Conservation (phyloP, 2,888 invertebrate genomes). For the Taenaris catops region DNA sequence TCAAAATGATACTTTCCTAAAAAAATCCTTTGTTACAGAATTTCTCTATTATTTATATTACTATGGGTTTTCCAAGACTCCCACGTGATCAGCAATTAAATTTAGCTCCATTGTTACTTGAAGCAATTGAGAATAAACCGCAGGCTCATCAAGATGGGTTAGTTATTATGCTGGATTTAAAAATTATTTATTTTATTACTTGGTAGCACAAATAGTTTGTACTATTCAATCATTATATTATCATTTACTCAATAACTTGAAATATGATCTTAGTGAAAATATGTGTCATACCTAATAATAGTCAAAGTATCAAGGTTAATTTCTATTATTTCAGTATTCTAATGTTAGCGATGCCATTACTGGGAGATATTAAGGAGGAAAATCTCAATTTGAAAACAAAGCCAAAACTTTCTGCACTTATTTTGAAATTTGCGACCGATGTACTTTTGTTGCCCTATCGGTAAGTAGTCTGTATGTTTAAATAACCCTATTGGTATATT, state of each 20-base stretch:
- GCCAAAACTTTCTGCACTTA: slow-evolving; percentile 82
- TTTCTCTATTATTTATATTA: slow-evolving; percentile 95
- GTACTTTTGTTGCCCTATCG: slow-evolving; percentile 92
- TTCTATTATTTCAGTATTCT: slow-evolving; percentile 88
- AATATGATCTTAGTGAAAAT: too few relatives aligned
- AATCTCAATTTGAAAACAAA: slow-evolving; percentile 87
- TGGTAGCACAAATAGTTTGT: too few relatives aligned
- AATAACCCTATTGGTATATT: too few relatives aligned
- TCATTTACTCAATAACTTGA: too few relatives aligned
- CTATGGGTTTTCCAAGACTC: slow-evolving; percentile 93
- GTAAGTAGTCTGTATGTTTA: too few relatives aligned
- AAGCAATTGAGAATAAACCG: slow-evolving; percentile 89
- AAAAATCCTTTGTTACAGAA: slow-evolving; percentile 85
- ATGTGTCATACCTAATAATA: too few relatives aligned
- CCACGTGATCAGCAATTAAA: slow-evolving; percentile 86
- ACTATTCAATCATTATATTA: too few relatives aligned
- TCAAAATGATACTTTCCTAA: too few relatives aligned
- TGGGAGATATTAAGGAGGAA: slow-evolving; percentile 85
- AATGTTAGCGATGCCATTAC: slow-evolving; percentile 87
- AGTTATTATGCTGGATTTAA: background rate
- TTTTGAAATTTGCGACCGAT: slow-evolving; percentile 90
- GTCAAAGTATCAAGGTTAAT: too few relatives aligned
- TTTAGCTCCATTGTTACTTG: slow-evolving; percentile 86
- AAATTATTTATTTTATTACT: too few relatives aligned
- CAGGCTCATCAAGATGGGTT: slow-evolving; percentile 91